Conservation (phyloP, 2,888 invertebrate genomes). For the Sesia bembeciformis region DNA sequence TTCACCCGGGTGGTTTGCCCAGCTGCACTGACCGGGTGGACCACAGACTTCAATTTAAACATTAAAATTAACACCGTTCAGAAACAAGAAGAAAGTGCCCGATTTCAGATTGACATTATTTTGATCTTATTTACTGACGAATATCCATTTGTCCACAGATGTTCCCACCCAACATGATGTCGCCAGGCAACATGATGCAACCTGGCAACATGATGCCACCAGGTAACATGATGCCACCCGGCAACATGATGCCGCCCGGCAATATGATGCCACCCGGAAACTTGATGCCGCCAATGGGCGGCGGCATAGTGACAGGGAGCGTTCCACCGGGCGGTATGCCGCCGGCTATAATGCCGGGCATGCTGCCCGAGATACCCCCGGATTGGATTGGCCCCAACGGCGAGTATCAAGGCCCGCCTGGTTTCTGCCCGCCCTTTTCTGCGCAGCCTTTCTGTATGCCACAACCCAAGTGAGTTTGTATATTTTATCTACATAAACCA, state of each 20-base stretch:
- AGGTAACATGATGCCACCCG: no score
- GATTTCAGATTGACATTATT: no score
- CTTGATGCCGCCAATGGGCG: slow-evolving; percentile 9
- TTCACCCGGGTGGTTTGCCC: no score
- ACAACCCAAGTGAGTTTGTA: slow-evolving; percentile 54
- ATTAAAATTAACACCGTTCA: no score
- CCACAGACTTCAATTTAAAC: no score
- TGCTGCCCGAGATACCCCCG: slow-evolving; percentile 25
- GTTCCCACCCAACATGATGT: no score
- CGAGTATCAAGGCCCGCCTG: slow-evolving; percentile 35
- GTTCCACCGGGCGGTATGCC: slow-evolving; percentile 11
- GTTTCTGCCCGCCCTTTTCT: slow-evolving; percentile 47
- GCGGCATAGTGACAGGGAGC: slow-evolving; percentile 1
- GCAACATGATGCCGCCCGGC: background rate
- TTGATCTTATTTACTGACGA: no score
- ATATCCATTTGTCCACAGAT: no score
- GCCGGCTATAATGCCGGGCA: slow-evolving; percentile 12
- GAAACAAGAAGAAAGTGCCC: no score
- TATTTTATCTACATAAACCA: background rate
- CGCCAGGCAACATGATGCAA: no score
- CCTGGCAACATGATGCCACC: no score
- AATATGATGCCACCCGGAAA: slow-evolving; percentile 5
- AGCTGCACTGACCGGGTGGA: no score
- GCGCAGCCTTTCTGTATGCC: slow-evolving; percentile 52
- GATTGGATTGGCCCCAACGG: slow-evolving; percentile 40